Percentiles rank a stretch among this genome's conserved stretches.
These are phyloP conservation scores for Psittacus erithacus DNA, from an alignment of 2,113 vertebrate genomes.

Conservation along the genomic window DNA sequence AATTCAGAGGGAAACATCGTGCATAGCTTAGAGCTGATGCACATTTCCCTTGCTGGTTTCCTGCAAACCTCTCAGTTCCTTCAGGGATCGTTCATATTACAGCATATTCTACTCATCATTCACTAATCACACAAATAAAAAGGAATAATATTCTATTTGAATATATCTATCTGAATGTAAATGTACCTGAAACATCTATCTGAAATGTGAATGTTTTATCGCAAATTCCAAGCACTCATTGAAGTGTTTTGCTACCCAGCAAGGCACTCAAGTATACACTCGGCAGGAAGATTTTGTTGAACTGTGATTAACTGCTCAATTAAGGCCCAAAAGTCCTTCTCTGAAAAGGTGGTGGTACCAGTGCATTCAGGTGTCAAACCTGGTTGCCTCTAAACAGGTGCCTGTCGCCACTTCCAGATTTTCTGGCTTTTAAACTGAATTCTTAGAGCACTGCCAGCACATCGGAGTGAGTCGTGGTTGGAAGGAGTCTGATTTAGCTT, in stretches of 20 bases:
- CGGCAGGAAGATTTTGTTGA: neutral
- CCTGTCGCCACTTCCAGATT: neutral
- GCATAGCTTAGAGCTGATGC: constrained; percentile 49
- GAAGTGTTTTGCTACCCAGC: neutral
- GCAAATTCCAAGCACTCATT: neutral
- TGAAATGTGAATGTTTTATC: neutral
- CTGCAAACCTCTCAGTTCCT: constrained; percentile 7
- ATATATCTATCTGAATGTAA: neutral
- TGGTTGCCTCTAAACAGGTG: neutral
- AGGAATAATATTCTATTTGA: neutral
- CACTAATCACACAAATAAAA: neutral
- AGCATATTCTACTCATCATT: neutral
- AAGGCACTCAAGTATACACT: neutral
- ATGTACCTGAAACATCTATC: neutral
- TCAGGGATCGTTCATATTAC: neutral
- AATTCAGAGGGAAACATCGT: constrained; percentile 13
- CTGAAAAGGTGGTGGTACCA: neutral
- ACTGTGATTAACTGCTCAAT: neutral
- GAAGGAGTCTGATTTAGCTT: neutral
- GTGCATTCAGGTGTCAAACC: neutral
- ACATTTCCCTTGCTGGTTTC: constrained; percentile 43
- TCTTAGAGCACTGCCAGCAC: neutral
- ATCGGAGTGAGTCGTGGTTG: neutral
- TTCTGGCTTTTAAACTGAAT: neutral
- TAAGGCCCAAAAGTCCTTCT: neutral